phyloP scores from a whole-genome alignment of 2,888 invertebrate genomes.

The Ceraclea dissimilis region DNA sequence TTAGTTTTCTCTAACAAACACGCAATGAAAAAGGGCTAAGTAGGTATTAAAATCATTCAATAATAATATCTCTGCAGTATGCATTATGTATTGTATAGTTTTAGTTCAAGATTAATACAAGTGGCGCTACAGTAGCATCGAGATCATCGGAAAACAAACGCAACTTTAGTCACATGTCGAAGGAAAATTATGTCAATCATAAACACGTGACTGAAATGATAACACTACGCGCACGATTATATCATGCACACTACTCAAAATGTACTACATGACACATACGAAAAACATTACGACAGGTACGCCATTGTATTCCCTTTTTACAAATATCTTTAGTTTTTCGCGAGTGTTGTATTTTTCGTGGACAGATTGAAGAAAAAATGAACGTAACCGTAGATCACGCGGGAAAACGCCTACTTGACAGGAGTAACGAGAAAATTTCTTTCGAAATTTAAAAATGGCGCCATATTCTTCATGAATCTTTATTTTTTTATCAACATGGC shows the following conservation, averaged over 20 bases:
- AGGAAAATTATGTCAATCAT: not conserved
- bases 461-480: not conserved
- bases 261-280: not conserved
- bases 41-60: too few relatives aligned
- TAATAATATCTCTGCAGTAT: too few relatives aligned
- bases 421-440: too few relatives aligned
- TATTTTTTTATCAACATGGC: too few relatives aligned
- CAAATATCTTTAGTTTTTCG: not conserved
- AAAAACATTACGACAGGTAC: not conserved
- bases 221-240: not conserved
- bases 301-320: not conserved
- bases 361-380: not conserved
- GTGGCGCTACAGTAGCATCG: too few relatives aligned
- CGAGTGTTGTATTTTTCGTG: not conserved
- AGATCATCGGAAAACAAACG: not conserved
- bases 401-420: conserved; percentile 4
- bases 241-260: too few relatives aligned
- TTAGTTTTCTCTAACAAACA: too few relatives aligned
- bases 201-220: not conserved
- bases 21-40: too few relatives aligned
- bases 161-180: conserved; percentile 26
- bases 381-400: conserved; percentile 11
- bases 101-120: too few relatives aligned
- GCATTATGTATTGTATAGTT: too few relatives aligned
- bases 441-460: not conserved